Conservation (phyloP, 2,113 vertebrate genomes). For the Dinomys branickii region DNA sequence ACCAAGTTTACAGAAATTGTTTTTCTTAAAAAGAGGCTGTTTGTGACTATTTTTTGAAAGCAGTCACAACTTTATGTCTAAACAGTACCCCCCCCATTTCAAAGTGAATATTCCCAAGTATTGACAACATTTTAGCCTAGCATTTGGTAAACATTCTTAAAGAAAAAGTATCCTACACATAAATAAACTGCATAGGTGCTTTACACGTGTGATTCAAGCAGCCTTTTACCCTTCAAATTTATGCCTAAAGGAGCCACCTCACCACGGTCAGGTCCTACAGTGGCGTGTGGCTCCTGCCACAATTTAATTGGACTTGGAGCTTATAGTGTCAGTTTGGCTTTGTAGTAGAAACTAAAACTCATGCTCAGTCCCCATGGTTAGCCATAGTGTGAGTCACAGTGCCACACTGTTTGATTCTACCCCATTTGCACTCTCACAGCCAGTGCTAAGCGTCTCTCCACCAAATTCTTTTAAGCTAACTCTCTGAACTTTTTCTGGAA, state of each 20-base stretch:
- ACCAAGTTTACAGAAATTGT: background rate
- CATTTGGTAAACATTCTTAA: background rate
- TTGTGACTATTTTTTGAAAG: background rate
- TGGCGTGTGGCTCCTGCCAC: background rate
- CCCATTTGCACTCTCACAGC: background rate
- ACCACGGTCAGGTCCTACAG: background rate
- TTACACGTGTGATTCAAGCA: conserved; percentile 42
- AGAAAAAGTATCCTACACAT: background rate
- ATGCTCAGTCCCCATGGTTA: background rate
- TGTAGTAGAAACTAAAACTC: background rate
- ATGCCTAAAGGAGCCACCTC: background rate
- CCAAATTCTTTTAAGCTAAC: conserved; percentile 7
- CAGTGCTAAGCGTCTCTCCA: background rate
- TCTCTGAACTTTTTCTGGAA: conserved; percentile 48
- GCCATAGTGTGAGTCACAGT: background rate
- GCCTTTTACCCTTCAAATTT: background rate
- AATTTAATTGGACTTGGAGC: background rate
- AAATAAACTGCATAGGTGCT: background rate
- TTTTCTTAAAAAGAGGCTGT: background rate
- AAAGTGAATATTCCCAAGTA: conserved; percentile 11
- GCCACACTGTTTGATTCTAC: background rate
- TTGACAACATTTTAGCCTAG: background rate
- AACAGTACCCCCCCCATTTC: background rate
- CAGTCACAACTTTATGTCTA: background rate
- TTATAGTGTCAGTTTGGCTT: background rate